phyloP scores from a whole-genome alignment of 2,797 vertebrate genomes.

The Tragelaphus eurycerus region DNA sequence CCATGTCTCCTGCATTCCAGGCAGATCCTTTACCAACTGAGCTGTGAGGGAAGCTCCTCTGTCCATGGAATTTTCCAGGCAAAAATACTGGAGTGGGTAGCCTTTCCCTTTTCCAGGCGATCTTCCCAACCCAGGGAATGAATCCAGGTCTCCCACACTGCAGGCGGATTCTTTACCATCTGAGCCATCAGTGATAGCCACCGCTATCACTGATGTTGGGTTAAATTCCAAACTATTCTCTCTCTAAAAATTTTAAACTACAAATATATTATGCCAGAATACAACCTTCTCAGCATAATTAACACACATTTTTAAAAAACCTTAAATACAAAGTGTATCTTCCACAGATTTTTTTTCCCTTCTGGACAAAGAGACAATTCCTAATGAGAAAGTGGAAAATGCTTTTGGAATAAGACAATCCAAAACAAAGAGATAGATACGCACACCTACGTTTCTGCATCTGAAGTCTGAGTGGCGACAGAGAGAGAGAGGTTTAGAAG shows the following conservation, averaged over 20 bases:
- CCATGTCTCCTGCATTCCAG: neutral
- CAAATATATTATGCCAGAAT: neutral
- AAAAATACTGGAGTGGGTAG: neutral
- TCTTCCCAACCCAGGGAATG: neutral
- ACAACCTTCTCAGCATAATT: neutral
- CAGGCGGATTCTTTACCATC: neutral
- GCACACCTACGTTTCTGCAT: neutral
- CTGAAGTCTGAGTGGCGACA: neutral
- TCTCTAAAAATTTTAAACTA: conserved; percentile 26
- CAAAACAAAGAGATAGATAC: neutral
- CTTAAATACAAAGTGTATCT: neutral
- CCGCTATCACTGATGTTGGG: neutral
- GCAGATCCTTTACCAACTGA: neutral
- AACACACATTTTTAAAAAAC: neutral
- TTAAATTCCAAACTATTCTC: conserved; percentile 14
- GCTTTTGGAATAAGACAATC: neutral
- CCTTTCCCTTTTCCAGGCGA: neutral
- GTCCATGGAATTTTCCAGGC: neutral
- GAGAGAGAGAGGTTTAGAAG: neutral
- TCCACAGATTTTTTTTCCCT: neutral
- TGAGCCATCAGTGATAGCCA: neutral
- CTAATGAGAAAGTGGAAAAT: conserved; percentile 1
- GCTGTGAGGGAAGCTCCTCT: neutral
- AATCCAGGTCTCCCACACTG: neutral
- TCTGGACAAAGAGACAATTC: conserved; percentile 3